Base-by-base conservation (phyloP, 2,797 vertebrate genomes). In the Danionella dracula region DNA sequence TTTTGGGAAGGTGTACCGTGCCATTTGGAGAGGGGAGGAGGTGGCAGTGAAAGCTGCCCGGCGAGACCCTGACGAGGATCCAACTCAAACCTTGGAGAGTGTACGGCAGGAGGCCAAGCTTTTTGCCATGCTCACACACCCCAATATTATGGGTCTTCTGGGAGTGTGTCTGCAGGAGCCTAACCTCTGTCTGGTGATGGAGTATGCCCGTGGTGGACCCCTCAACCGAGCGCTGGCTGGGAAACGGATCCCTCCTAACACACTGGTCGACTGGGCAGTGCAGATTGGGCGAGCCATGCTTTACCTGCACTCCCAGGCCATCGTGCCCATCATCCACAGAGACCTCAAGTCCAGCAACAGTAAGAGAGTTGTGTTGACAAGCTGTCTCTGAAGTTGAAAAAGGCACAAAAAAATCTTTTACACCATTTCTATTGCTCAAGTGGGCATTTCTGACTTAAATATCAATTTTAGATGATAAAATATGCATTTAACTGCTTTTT, bases 291-390 rank as follows among this genome's bases (percentile, higher is more conserved):
- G 92, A 34, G 96, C 93, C 48, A 99, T 99, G 92, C 87, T 89
- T 70, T 99, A 98, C 80, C 89, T 99, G 66, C 96, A 99, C 0
- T 89, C 91, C 80, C 91, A 97, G 85, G 96, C 95, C 27, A 93
- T 97, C 50, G 95, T 98, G 27, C 92, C 95, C 72, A 92, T 97
- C 54, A 94, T 99, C 73, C 95, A 98, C 84, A 87, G 96, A 5
- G 96, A 99, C 85, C 93, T 98, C 80, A 99, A 99, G 86, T 99
- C 96, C 83, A 96, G 95, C 89, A 99, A 99, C 89, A 94, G 96
- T 98, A 93, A 96, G 96, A 13, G 23, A 27, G 23, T 3, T 27
- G 23, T 27, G 23, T 3, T 27, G 6, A n/a, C n/a, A n/a, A n/a
- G n/a, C n/a, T n/a, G n/a, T n/a, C n/a, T n/a, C n/a, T n/a, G n/a